Evolutionary conservation across 1,140 invertebrate species (phyloP).

Genomic region (Palaemon carinicauda): DNA sequence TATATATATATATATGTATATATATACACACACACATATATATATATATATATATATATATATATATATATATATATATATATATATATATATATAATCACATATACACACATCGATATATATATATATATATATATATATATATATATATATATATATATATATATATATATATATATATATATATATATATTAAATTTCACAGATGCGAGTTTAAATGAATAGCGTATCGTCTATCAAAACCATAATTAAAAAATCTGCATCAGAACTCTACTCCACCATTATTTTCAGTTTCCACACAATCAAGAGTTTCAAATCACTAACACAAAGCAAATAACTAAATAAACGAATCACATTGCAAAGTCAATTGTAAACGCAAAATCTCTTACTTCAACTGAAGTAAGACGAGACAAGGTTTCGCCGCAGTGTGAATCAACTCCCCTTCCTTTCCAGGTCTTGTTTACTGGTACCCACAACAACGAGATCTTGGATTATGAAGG

Average conservation of each 20-base stretch:
- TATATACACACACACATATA: not conserved
- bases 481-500: constrained; percentile 35
- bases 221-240: too few species aligned
- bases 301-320: not conserved
- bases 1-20: not conserved
- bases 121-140: not conserved
- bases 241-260: too few species aligned
- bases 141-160: not conserved
- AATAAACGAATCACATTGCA: too few species aligned
- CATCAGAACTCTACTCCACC: too few species aligned
- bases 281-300: too few species aligned
- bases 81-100: not conserved
- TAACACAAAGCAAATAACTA: not conserved
- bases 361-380: too few species aligned
- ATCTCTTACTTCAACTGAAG: not conserved
- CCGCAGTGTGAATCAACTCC: not conserved
- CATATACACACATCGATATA: not conserved
- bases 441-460: not conserved
- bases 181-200: too few species aligned
- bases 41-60: not conserved
- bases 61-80: not conserved
- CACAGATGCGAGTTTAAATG: too few species aligned
- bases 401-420: not conserved
- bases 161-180: not conserved
- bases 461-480: constrained; percentile 29